Conservation (phyloP, 2,113 vertebrate genomes). For the Chloropsis cyanopogon region DNA sequence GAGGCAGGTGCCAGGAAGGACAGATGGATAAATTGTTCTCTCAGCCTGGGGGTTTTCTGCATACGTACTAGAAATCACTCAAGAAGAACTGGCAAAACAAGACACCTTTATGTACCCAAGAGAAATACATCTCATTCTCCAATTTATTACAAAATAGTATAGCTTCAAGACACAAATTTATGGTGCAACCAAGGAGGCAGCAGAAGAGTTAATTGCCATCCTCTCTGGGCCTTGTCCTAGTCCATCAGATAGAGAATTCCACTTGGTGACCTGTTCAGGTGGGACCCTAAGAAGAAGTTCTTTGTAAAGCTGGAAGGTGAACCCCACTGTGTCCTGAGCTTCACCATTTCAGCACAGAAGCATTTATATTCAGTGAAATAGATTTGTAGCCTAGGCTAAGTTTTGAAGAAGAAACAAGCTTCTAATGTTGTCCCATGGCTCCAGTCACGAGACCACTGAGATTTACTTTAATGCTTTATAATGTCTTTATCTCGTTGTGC, state of each 20-base stretch:
- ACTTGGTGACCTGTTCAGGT: neutral
- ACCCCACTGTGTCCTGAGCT: neutral
- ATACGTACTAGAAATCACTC: neutral
- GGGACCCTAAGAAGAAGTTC: neutral
- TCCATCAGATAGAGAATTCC: neutral
- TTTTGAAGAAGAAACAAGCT: neutral
- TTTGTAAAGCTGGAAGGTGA: neutral
- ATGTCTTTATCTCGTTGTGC: constrained; percentile 1
- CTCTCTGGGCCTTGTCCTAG: neutral
- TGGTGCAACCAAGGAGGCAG: neutral
- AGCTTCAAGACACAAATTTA: neutral
- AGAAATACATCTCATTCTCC: neutral
- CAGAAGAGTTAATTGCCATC: neutral
- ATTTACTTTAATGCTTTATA: constrained; percentile 2
- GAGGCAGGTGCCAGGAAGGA: neutral
- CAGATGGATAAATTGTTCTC: neutral
- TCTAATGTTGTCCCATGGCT: neutral
- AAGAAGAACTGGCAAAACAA: neutral
- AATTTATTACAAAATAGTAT: neutral
- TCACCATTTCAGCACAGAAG: neutral
- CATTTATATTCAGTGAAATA: neutral
- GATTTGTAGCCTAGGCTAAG: neutral
- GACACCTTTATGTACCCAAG: neutral
- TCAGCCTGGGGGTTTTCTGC: neutral
- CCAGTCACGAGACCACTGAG: neutral